phyloP scores from a whole-genome alignment of 2,797 vertebrate genomes.

The Epinephelus coioides region DNA sequence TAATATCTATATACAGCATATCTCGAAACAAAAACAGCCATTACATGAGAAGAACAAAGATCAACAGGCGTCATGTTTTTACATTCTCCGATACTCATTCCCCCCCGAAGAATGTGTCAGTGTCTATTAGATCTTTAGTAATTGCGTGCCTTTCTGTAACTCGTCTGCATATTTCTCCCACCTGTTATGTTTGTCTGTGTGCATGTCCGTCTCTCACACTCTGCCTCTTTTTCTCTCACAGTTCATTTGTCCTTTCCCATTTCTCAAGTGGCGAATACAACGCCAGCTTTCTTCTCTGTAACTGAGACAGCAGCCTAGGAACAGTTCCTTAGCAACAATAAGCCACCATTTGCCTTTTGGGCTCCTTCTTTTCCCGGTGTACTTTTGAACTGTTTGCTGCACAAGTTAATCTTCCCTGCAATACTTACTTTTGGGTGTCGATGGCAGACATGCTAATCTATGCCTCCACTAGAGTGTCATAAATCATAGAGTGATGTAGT shows the following conservation, averaged over 20 bases:
- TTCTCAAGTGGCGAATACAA: conserved; percentile 63
- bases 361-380: conserved; percentile 55
- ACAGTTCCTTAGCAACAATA: conserved; percentile 82
- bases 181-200: conserved; percentile 21
- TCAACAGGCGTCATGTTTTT: background rate
- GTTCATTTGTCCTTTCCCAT: conserved; percentile 58
- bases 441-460: conserved; percentile 66
- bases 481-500: conserved; percentile 63
- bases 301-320: conserved; percentile 62
- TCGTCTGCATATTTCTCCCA: background rate
- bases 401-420: conserved; percentile 72
- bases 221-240: conserved; percentile 34
- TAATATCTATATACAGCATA: background rate
- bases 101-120: background rate
- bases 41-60: background rate
- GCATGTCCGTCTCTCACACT: conserved; percentile 33
- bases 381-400: conserved; percentile 61
- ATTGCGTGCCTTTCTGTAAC: background rate
- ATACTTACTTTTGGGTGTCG: conserved; percentile 63
- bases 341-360: conserved; percentile 66
- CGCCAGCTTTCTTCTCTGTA: conserved; percentile 51
- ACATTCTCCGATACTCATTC: background rate
- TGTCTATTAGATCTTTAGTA: background rate
- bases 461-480: conserved; percentile 58
- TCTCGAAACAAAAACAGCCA: background rate